Percentiles rank a stretch among this genome's conserved stretches.
phyloP scores from a whole-genome alignment of 2,888 invertebrate species.

The Erynnis tages region DNA sequence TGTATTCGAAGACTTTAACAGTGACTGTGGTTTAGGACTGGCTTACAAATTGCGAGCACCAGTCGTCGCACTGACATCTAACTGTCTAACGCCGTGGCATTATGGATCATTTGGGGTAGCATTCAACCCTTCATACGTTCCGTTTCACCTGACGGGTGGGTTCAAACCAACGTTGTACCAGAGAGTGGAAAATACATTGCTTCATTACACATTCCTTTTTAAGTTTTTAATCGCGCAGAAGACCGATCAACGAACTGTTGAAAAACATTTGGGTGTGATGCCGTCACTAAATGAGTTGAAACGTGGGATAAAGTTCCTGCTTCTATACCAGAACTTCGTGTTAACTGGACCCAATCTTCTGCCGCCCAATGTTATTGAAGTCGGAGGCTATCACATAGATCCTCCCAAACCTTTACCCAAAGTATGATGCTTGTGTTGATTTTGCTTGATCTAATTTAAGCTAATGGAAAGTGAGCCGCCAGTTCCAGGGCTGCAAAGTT shows the following conservation, averaged over 20 bases:
- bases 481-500: too few relatives aligned
- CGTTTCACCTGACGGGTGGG: constrained; percentile 70
- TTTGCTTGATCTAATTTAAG: too few relatives aligned
- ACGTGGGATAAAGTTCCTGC: constrained; percentile 74
- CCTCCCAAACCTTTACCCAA: constrained; percentile 61
- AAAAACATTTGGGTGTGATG: constrained; percentile 65
- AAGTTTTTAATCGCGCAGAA: constrained; percentile 48
- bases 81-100: constrained; percentile 82
- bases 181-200: constrained; percentile 53
- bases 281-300: constrained; percentile 78
- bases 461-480: too few relatives aligned
- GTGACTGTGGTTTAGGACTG: constrained; percentile 85
- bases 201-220: constrained; percentile 45
- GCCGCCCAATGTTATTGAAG: constrained; percentile 82
- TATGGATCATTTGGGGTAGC: constrained; percentile 80
- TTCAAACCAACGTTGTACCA: constrained; percentile 57
- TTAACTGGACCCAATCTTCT: constrained; percentile 81
- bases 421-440: too few relatives aligned
- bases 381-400: constrained; percentile 82
- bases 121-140: constrained; percentile 80
- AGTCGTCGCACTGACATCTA: constrained; percentile 80
- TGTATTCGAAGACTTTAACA: constrained; percentile 86
- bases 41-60: constrained; percentile 83
- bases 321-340: constrained; percentile 83
- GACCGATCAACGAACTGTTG: constrained; percentile 50